phyloP scores from a whole-genome alignment of 2,797 vertebrate species.

The Micrastur ruficollis region DNA sequence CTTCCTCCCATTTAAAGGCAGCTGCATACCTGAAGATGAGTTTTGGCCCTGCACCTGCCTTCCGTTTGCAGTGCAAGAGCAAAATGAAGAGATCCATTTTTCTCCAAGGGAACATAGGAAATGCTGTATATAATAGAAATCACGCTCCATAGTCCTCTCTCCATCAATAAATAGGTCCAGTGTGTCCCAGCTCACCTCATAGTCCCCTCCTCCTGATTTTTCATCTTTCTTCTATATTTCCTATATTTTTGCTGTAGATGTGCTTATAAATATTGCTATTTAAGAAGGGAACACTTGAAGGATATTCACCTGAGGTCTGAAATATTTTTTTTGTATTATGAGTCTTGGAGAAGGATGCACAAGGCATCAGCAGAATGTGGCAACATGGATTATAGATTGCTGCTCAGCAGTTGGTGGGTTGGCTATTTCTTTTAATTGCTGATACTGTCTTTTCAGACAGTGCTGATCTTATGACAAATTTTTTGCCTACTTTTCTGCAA shows the following conservation, averaged over 20 bases:
- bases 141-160: background rate
- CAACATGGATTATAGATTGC: slow-evolving; percentile 46
- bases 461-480: slow-evolving; percentile 41
- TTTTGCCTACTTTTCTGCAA: slow-evolving; percentile 30
- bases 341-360: background rate
- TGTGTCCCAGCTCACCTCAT: background rate
- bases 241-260: background rate
- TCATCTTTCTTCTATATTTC: background rate
- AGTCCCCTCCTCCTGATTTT: background rate
- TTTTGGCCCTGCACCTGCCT: background rate
- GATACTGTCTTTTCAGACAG: slow-evolving; percentile 47
- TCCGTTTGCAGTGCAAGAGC: background rate
- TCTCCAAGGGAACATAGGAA: background rate
- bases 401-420: slow-evolving; percentile 18
- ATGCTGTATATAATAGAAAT: background rate
- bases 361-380: slow-evolving; percentile 36
- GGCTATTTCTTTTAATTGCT: slow-evolving; percentile 58
- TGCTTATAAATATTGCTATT: background rate
- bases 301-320: background rate
- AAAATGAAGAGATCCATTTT: background rate
- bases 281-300: background rate
- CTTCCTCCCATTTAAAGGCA: background rate
- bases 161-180: background rate
- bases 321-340: background rate
- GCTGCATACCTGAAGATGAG: background rate